A percentile compares a stretch with the other conserved stretches of the same genome.
Evolutionary conservation across 2,113 vertebrate genomes (phyloP).

Genomic region (Rhinoptilus africanus): DNA sequence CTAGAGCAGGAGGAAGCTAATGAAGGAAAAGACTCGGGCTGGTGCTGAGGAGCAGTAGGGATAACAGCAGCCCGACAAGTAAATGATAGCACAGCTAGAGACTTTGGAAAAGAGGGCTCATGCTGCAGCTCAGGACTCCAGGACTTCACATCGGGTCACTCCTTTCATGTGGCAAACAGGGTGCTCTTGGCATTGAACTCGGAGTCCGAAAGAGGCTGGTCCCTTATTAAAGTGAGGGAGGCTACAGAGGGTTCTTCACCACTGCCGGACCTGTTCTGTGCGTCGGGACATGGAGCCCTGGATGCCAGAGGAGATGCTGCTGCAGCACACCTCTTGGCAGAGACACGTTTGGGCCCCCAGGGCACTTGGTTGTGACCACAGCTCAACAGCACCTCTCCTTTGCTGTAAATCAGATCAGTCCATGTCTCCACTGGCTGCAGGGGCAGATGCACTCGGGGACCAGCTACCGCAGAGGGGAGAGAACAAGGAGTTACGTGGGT

Average conservation of each 20-base stretch:
- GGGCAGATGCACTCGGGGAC: accelerated
- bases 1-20: neutral
- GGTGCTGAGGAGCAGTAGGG: neutral
- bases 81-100: neutral
- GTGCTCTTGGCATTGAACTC: neutral
- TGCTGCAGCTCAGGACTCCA: neutral
- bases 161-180: neutral
- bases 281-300: neutral
- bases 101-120: neutral
- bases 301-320: neutral
- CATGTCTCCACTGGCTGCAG: neutral
- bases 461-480: neutral
- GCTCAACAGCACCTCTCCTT: neutral
- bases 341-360: neutral
- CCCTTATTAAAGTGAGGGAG: neutral
- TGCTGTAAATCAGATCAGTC: neutral
- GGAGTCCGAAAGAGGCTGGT: neutral
- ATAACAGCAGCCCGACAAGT: neutral
- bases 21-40: neutral
- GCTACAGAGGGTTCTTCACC: neutral
- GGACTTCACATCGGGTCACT: accelerated
- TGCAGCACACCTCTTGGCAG: accelerated
- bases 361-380: neutral
- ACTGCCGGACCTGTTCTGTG: neutral
- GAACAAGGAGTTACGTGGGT: neutral